Conservation (phyloP, 2,113 vertebrate genomes). For the Oreotragus oreotragus region DNA sequence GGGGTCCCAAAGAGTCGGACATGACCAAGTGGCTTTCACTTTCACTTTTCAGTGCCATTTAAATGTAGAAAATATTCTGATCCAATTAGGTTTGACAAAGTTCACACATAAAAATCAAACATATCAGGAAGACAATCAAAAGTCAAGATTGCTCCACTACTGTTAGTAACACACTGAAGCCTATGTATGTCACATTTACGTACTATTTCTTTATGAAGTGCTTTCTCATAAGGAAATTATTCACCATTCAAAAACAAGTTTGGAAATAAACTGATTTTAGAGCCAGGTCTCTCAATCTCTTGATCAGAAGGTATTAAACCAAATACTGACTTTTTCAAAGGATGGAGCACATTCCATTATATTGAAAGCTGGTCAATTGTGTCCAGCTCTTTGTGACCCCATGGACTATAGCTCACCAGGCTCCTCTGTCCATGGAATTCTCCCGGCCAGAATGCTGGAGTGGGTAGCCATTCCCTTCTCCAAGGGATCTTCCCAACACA, state of each 20-base stretch:
- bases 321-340: too few species aligned
- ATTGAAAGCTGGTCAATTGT: background rate
- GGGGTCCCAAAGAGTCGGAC: too few species aligned
- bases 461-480: background rate
- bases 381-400: background rate
- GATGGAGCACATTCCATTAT: too few species aligned
- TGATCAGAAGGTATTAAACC: too few species aligned
- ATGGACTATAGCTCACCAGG: rapidly evolving
- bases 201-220: too few species aligned
- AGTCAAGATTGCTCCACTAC: background rate
- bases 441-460: background rate
- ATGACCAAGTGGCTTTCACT: background rate
- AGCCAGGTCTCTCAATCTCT: background rate
- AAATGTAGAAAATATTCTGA: background rate
- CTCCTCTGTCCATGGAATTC: background rate
- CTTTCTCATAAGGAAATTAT: too few species aligned
- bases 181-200: too few species aligned
- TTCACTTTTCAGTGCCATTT: background rate
- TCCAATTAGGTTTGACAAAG: background rate
- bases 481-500: background rate
- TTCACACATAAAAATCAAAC: background rate
- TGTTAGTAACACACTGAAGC: background rate
- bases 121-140: background rate
- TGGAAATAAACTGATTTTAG: background rate
- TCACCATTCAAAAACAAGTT: too few species aligned